Evolutionary conservation across 2,888 invertebrate genomes (phyloP).

Genomic region (Apamea sordens): DNA sequence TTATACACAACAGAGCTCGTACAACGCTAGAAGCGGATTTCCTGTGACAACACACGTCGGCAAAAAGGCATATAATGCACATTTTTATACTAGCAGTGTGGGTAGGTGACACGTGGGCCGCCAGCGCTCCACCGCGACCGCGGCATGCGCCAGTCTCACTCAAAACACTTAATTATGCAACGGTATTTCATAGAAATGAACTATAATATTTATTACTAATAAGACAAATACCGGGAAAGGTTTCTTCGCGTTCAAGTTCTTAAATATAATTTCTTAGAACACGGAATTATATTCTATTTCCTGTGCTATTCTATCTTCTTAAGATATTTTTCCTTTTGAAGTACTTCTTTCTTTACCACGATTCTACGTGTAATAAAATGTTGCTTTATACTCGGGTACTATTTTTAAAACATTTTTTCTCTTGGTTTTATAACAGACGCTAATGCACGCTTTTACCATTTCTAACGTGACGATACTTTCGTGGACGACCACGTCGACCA

Average conservation of each 20-base stretch:
- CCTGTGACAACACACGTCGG: slow-evolving; percentile 29
- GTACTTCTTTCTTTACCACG: background rate
- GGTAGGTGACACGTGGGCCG: background rate
- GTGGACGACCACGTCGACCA: background rate
- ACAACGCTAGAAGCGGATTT: slow-evolving; percentile 30
- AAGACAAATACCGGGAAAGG: background rate
- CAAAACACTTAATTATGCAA: background rate
- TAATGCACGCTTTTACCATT: background rate
- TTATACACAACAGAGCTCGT: slow-evolving; percentile 9
- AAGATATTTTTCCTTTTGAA: background rate
- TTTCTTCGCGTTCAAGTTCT: background rate
- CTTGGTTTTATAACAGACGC: too few relatives aligned
- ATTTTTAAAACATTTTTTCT: too few relatives aligned
- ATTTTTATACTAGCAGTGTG: slow-evolving; percentile 10
- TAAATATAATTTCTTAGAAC: background rate
- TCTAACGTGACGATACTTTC: background rate
- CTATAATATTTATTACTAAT: background rate
- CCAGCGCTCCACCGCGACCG: background rate
- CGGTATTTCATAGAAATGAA: background rate
- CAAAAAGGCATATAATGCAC: slow-evolving; percentile 38
- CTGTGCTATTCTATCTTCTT: background rate
- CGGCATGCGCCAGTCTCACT: background rate
- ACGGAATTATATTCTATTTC: background rate
- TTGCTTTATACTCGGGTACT: background rate
- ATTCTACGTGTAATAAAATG: too few relatives aligned